Conservation (phyloP, 2,797 vertebrate species). For the Rhinella marina region DNA sequence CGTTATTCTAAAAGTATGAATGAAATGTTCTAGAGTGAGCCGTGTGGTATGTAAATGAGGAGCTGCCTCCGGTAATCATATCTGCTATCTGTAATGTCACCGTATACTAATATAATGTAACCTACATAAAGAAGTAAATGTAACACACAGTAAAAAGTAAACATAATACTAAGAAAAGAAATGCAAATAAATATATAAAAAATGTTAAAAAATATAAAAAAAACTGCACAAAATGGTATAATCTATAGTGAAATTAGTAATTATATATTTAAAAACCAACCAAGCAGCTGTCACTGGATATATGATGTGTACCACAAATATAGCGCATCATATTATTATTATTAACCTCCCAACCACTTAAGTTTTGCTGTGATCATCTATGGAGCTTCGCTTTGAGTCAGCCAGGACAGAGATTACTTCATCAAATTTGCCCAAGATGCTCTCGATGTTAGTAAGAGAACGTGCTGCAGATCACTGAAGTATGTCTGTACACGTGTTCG, state of each 20-base stretch:
- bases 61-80: too few relatives aligned
- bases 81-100: neutral
- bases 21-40: neutral
- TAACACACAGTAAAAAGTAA: neutral
- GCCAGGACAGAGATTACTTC: neutral
- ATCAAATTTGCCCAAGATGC: neutral
- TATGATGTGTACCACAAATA: too few relatives aligned
- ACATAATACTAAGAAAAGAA: neutral
- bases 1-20: neutral
- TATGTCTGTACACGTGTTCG: neutral
- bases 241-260: too few relatives aligned
- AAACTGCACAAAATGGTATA: too few relatives aligned
- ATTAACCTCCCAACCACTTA: neutral
- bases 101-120: neutral
- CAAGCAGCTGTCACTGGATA: neutral
- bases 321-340: neutral
- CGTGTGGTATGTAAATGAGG: neutral
- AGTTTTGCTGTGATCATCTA: neutral
- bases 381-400: constrained; percentile 5
- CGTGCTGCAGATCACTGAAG: neutral
- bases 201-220: too few relatives aligned
- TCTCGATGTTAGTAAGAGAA: neutral
- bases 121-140: neutral
- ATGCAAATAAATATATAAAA: too few relatives aligned
- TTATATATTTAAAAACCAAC: too few relatives aligned